phyloP scores from a whole-genome alignment of 1,140 invertebrate genomes.

The Daktulosphaira vitifoliae region DNA sequence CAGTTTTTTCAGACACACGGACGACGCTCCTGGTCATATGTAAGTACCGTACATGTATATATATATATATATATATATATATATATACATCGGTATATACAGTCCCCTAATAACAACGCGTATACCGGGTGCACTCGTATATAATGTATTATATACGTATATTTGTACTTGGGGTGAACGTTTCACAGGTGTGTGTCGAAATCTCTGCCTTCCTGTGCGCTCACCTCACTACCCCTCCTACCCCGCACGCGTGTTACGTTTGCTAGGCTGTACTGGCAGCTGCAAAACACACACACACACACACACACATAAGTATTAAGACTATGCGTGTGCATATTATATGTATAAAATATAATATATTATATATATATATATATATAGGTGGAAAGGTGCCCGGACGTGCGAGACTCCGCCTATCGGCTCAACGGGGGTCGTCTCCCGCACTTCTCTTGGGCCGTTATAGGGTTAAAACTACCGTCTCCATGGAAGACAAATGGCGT shows the following conservation, averaged over 20 bases:
- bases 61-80: neutral
- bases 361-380: neutral
- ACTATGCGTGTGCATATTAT: neutral
- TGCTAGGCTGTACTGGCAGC: neutral
- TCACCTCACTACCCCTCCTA: neutral
- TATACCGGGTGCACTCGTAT: neutral
- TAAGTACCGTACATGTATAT: neutral
- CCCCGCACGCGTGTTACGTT: neutral
- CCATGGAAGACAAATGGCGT: no score
- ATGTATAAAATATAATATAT: neutral
- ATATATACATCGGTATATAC: neutral
- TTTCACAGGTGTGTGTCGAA: constrained; percentile 34
- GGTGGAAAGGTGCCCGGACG: neutral
- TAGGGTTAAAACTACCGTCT: no score
- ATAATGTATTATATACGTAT: neutral
- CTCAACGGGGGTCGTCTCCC: neutral
- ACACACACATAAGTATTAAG: no score
- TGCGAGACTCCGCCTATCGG: neutral
- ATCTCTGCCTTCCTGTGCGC: constrained; percentile 6
- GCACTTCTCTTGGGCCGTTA: neutral
- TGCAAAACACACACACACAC: constrained; percentile 3
- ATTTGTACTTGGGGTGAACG: neutral
- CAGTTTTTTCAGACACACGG: constrained; percentile 11
- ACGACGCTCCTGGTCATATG: constrained; percentile 27
- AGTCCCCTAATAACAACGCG: neutral